These are phyloP conservation scores for Sebastes paucispinis DNA, from an alignment of 2,797 vertebrate genomes.

Conservation along the genomic window DNA sequence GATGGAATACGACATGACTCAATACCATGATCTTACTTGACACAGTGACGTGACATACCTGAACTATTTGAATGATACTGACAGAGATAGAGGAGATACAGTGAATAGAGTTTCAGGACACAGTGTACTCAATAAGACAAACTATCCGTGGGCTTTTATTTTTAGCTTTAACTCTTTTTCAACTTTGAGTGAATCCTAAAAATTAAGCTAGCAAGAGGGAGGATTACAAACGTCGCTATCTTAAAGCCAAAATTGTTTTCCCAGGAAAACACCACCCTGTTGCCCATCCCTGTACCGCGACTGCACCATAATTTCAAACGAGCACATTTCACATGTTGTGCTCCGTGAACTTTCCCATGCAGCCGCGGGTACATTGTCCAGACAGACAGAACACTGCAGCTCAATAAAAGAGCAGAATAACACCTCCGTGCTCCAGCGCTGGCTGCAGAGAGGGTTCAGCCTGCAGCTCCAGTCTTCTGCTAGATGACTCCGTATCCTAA, in stretches of 20 bases:
- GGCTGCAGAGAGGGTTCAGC: slow-evolving; percentile 24
- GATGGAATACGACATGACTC: not conserved
- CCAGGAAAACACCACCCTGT: not conserved
- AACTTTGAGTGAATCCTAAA: not conserved
- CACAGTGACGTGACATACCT: not conserved
- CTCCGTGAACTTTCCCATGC: slow-evolving; percentile 44
- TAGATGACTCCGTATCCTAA: slow-evolving; percentile 65
- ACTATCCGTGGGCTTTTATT: not conserved
- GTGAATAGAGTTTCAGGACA: not conserved
- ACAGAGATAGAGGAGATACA: not conserved
- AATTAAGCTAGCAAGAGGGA: not conserved
- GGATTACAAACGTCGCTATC: not conserved
- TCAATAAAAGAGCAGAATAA: slow-evolving; percentile 51
- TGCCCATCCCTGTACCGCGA: not conserved
- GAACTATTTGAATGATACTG: not conserved
- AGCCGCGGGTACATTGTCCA: not conserved
- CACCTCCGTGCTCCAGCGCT: slow-evolving; percentile 49
- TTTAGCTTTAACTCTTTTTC: not conserved
- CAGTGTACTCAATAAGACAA: not conserved
- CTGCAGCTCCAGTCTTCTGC: slow-evolving; percentile 55
- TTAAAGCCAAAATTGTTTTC: slow-evolving; percentile 12
- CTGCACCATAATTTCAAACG: slow-evolving; percentile 14
- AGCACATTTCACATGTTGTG: slow-evolving; percentile 28
- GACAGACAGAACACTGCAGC: slow-evolving; percentile 52
- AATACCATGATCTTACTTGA: not conserved